These are phyloP conservation scores for Axis porcinus DNA, from an alignment of 2,113 vertebrate species.

Conservation along the genomic window DNA sequence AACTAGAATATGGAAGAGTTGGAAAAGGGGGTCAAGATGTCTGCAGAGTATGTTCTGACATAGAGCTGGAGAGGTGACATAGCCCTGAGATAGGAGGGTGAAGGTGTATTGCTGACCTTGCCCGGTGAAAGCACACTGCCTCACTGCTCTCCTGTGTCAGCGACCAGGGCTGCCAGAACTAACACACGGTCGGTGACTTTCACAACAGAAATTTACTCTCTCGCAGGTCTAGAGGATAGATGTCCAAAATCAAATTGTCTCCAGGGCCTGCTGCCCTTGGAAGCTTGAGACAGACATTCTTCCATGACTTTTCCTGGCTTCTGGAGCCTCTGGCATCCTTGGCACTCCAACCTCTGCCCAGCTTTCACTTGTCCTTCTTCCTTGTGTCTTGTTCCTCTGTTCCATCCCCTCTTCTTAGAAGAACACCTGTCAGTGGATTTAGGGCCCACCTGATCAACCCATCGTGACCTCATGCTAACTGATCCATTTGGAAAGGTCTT, in stretches of 20 bases:
- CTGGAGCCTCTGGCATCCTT: background rate
- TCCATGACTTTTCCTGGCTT: background rate
- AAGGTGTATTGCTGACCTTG: background rate
- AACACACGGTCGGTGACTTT: background rate
- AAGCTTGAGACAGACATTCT: background rate
- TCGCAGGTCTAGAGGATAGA: background rate
- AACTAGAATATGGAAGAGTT: background rate
- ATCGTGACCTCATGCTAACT: background rate
- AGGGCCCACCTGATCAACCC: background rate
- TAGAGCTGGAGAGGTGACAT: background rate
- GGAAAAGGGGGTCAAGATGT: too few relatives aligned
- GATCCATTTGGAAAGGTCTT: background rate
- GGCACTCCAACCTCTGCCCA: background rate
- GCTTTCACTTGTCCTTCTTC: background rate
- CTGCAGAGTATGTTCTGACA: background rate
- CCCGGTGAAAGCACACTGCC: background rate
- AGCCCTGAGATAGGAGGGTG: background rate
- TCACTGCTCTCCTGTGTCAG: background rate
- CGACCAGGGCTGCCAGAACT: background rate
- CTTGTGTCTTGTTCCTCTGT: background rate
- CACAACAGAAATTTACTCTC: background rate
- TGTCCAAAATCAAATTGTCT: background rate
- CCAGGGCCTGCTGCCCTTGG: background rate
- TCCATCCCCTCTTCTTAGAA: background rate
- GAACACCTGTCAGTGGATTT: background rate